phyloP scores from a whole-genome alignment of 1,140 invertebrate species.

The Vollenhovia emeryi region DNA sequence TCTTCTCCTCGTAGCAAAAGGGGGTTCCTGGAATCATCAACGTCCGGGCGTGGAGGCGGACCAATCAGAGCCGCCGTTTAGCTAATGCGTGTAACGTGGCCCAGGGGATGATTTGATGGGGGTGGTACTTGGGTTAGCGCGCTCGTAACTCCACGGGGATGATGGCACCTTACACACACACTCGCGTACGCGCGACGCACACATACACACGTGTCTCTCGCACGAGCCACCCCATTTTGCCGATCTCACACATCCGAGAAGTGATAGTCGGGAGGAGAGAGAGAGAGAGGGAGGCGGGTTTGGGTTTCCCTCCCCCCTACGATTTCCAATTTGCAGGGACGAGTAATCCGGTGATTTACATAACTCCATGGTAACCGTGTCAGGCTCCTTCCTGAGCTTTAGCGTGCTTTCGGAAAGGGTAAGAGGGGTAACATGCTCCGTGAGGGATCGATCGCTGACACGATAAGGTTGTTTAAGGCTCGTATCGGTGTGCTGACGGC shows the following conservation, averaged over 20 bases:
- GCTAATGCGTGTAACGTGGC: conserved; percentile 73
- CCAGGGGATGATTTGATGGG: conserved; percentile 67
- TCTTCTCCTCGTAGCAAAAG: conserved; percentile 15
- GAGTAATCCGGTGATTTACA: conserved; percentile 73
- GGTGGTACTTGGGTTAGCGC: conserved; percentile 63
- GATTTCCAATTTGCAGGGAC: conserved; percentile 73
- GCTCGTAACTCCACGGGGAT: conserved; percentile 63
- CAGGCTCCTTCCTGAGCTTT: conserved; percentile 65
- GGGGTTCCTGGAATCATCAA: conserved; percentile 51
- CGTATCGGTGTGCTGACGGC: conserved; percentile 3
- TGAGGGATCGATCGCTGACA: conserved; percentile 45
- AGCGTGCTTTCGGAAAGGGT: conserved; percentile 28
- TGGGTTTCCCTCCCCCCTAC: conserved; percentile 6
- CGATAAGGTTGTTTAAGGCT: conserved; percentile 56
- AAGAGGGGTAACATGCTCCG: not conserved
- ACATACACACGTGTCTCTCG: not conserved
- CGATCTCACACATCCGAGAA: not conserved
- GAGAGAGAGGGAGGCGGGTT: conserved; percentile 14
- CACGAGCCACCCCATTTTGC: conserved; percentile 36
- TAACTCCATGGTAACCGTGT: conserved; percentile 72
- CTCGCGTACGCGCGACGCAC: too few relatives aligned
- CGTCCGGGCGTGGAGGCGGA: conserved; percentile 39
- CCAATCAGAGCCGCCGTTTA: conserved; percentile 75
- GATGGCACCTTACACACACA: conserved; percentile 48
- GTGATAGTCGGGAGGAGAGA: conserved; percentile 6